A percentile compares a stretch with the other conserved stretches of the same genome.
These are phyloP conservation scores for Nerophis lumbriciformis DNA, from an alignment of 2,113 vertebrate species.

Conservation along the genomic window DNA sequence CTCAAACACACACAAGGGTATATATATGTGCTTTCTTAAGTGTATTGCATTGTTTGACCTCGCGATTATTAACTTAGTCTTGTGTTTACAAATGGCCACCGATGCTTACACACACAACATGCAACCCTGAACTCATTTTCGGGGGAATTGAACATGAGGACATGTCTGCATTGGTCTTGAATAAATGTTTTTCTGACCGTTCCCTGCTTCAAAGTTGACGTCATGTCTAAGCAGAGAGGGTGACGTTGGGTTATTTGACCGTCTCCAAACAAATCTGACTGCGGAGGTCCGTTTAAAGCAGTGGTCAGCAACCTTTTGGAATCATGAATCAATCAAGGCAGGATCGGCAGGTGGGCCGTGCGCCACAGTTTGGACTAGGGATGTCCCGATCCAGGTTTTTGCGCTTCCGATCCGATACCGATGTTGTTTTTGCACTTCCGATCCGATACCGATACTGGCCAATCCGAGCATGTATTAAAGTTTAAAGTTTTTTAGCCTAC, in stretches of 20 bases:
- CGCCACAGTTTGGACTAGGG: no score
- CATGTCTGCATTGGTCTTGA: not conserved
- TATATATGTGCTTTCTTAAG: not conserved
- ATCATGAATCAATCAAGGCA: no score
- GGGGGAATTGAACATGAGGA: not conserved
- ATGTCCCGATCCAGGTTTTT: no score
- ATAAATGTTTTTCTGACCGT: not conserved
- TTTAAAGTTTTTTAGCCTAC: no score
- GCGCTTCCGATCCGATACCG: no score
- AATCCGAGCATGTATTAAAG: no score
- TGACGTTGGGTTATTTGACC: not conserved
- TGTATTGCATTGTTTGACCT: constrained; percentile 1
- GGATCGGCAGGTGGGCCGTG: no score
- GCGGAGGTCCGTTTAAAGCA: not conserved
- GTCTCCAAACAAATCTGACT: not conserved
- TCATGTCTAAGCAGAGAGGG: not conserved
- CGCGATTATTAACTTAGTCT: constrained; percentile 4
- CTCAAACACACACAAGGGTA: not conserved
- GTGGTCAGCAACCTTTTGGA: not conserved
- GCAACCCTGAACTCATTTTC: not conserved
- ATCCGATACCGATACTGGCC: no score
- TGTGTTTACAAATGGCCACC: constrained; percentile 3
- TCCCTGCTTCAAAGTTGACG: not conserved
- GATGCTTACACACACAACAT: not conserved
- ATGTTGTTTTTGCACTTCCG: no score